A percentile compares a stretch with the other conserved stretches of the same genome.
These are phyloP conservation scores for Odontamblyopus rebecca DNA, from an alignment of 2,797 vertebrate species.

Conservation along the genomic window DNA sequence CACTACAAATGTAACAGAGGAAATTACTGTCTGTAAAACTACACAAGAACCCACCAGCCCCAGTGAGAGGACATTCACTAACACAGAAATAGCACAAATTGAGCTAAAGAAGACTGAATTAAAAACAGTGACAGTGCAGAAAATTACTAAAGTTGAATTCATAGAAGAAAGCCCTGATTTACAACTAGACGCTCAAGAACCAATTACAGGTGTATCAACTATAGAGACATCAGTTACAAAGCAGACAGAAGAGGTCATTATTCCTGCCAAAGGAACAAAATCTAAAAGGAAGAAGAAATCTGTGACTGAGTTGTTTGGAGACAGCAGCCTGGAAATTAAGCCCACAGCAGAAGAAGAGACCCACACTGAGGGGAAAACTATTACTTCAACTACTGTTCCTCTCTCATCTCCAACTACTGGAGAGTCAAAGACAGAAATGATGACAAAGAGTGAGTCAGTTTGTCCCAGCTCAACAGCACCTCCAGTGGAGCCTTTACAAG, in stretches of 20 bases:
- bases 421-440: slow-evolving; percentile 1
- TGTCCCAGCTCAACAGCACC: slow-evolving; percentile 29
- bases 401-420: background rate
- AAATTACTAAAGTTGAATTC: slow-evolving; percentile 39
- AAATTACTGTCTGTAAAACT: slow-evolving; percentile 20
- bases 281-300: slow-evolving; percentile 9
- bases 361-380: background rate
- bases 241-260: background rate
- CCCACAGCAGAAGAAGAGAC: background rate
- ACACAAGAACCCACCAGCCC: slow-evolving; percentile 31
- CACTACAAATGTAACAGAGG: slow-evolving; percentile 39
- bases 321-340: background rate
- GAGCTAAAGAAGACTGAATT: slow-evolving; percentile 46
- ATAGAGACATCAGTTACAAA: background rate
- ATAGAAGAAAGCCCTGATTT: slow-evolving; percentile 22
- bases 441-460: slow-evolving; percentile 10
- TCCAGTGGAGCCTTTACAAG: slow-evolving; percentile 26
- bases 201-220: background rate
- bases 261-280: background rate
- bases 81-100: slow-evolving; percentile 14
- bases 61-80: slow-evolving; percentile 9
- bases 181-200: background rate
- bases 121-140: slow-evolving; percentile 58
- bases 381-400: background rate
- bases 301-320: background rate